Evolutionary conservation across 2,113 vertebrate genomes (phyloP).

Genomic region (Motacilla alba): DNA sequence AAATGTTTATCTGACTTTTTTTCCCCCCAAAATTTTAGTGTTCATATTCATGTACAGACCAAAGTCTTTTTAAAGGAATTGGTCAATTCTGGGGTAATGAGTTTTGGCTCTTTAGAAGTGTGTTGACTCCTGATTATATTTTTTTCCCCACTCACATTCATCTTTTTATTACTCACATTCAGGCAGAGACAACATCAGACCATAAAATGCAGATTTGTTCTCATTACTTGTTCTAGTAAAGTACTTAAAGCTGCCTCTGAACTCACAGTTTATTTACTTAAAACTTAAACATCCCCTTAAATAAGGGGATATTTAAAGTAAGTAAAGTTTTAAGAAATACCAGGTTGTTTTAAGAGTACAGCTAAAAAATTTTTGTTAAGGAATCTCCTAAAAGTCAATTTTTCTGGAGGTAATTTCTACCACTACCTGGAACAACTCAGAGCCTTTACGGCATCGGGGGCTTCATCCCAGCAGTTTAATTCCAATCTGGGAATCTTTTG

Average conservation of each 20-base stretch:
- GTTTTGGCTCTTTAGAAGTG: neutral
- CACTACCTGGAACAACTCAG: neutral
- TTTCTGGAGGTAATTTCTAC: neutral
- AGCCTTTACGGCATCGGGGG: neutral
- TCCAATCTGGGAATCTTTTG: neutral
- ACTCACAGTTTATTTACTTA: neutral
- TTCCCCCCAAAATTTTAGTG: fast-evolving
- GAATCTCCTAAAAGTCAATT: neutral
- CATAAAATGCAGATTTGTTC: neutral
- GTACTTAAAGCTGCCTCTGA: neutral
- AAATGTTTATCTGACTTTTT: neutral
- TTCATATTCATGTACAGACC: neutral
- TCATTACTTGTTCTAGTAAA: neutral
- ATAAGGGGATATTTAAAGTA: neutral
- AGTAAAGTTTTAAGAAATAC: neutral
- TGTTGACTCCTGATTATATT: neutral
- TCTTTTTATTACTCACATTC: neutral
- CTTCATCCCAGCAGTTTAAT: neutral
- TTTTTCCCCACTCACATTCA: neutral
- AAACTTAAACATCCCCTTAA: neutral
- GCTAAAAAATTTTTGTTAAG: neutral
- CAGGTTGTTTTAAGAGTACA: neutral
- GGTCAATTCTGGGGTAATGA: neutral
- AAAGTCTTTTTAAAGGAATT: neutral
- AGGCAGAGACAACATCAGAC: neutral